Conservation (phyloP, 2,888 invertebrate species). For the Eulithis testata region DNA sequence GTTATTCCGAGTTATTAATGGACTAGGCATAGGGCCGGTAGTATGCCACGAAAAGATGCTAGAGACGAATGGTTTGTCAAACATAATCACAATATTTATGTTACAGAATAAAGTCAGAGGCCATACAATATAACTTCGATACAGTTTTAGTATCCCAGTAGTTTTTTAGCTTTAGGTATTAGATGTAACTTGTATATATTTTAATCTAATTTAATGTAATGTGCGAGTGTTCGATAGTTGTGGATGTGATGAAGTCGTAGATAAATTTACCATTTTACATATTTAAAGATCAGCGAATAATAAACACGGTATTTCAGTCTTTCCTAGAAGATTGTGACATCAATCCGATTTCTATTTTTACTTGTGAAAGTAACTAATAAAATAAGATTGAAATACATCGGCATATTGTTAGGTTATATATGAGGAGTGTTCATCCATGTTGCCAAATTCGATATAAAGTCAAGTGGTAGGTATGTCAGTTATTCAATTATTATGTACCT, state of each 20-base stretch:
- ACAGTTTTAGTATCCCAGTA: constrained; percentile 63
- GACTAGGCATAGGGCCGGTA: constrained; percentile 52
- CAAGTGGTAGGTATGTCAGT: constrained; percentile 71
- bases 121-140: constrained; percentile 64
- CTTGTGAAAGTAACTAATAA: constrained; percentile 32
- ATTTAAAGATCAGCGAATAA: constrained; percentile 52
- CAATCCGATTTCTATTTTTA: constrained; percentile 24
- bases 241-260: constrained; percentile 79
- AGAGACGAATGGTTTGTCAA: constrained; percentile 43
- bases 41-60: constrained; percentile 31
- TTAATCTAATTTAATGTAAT: constrained; percentile 78
- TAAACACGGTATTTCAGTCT: constrained; percentile 19
- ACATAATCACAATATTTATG: constrained; percentile 47
- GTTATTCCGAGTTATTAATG: constrained; percentile 39
- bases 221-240: constrained; percentile 83
- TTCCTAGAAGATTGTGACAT: constrained; percentile 6
- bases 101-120: constrained; percentile 55
- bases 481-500: constrained; percentile 64
- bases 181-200: constrained; percentile 82
- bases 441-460: constrained; percentile 81
- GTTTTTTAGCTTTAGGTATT: constrained; percentile 68
- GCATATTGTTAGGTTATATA: constrained; percentile 54
- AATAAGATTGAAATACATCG: constrained; percentile 42
- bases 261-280: constrained; percentile 58
- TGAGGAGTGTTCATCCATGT: constrained; percentile 78